Base-by-base conservation (phyloP, 2,888 invertebrate genomes). In the Temnothorax rugatulus region DNA sequence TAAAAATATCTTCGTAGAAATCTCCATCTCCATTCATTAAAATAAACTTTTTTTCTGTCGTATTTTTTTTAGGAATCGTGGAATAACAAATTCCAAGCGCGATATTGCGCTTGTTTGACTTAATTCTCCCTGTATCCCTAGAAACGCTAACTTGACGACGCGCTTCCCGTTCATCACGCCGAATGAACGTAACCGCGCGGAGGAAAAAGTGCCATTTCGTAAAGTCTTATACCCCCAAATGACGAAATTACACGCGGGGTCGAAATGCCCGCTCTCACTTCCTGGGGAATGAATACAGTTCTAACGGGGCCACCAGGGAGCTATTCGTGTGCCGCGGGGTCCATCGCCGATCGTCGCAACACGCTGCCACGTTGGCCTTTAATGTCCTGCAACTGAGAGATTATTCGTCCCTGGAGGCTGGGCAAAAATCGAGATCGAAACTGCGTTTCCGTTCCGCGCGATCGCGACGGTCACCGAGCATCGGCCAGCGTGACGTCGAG, bases 301-400 rank as follows among this genome's bases (percentile, higher is more conserved):
- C 86, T 87, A 88, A 87, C 84, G 84, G 77, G 81, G 82, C 69
- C 89, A 84, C 89, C 47, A 69, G 89, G 87, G 90, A 90, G 84
- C 84, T 86, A 88, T 90, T 88, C 77, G 64, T 66, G 84, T 85
- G 83, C 84, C 84, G 68, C 81, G 75, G 79, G 73, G 85, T 85
- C 86, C 86, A 86, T 84, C 86, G 86, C 84, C 87, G 86, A 90
- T 89, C 88, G 84, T 85, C 84, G 82, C 88, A 76, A 84, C 88
- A 76, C 84, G 68, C 57, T 47, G 47, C 75, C 54, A 4, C 29
- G 77, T 86, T 77, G 82, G 88, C 89, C 88, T 90, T 90, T 89
- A 89, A 89, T 85, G 84, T 85, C 73, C 29, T 29, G 29, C 85
- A 85, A 82, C 86, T 85, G 84, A 85, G 83, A 86, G 86, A 85